Evolutionary conservation across 1,140 invertebrate genomes (phyloP).

Genomic region (Cyclina sinensis): DNA sequence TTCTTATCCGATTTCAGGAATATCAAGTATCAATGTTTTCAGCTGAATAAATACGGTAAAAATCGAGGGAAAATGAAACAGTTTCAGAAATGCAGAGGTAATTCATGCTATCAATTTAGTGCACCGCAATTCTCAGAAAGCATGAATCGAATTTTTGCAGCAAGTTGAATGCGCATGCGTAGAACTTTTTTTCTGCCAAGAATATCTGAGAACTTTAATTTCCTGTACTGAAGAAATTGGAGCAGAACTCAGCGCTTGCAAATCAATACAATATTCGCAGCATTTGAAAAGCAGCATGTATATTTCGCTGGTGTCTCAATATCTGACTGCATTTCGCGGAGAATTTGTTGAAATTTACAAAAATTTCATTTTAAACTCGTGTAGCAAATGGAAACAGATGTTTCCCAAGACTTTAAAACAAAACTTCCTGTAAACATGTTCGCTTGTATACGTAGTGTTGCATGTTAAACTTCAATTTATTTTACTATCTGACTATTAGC

Average conservation of each 20-base stretch:
- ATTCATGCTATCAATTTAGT: neutral
- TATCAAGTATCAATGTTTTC: too few relatives aligned
- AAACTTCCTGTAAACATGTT: too few relatives aligned
- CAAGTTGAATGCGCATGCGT: neutral
- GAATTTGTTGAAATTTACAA: too few relatives aligned
- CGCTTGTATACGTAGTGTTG: neutral
- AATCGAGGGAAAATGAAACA: neutral
- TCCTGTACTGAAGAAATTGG: neutral
- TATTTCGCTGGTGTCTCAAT: neutral
- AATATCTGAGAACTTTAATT: constrained; percentile 27
- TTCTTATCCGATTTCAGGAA: too few relatives aligned
- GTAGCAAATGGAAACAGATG: too few relatives aligned
- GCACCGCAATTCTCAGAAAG: neutral
- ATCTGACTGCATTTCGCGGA: too few relatives aligned
- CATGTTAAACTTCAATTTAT: neutral
- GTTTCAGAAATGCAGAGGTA: neutral
- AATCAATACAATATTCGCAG: constrained; percentile 1
- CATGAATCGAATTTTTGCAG: constrained; percentile 14
- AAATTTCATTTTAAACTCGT: too few relatives aligned
- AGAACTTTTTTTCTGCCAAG: neutral
- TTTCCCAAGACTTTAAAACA: too few relatives aligned
- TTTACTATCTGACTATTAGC: too few relatives aligned
- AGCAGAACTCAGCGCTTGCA: neutral
- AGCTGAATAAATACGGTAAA: too few relatives aligned
- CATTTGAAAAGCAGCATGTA: neutral